Evolutionary conservation across 2,113 vertebrate species (phyloP).

Genomic region (Brachyhypopomus gauderio): DNA sequence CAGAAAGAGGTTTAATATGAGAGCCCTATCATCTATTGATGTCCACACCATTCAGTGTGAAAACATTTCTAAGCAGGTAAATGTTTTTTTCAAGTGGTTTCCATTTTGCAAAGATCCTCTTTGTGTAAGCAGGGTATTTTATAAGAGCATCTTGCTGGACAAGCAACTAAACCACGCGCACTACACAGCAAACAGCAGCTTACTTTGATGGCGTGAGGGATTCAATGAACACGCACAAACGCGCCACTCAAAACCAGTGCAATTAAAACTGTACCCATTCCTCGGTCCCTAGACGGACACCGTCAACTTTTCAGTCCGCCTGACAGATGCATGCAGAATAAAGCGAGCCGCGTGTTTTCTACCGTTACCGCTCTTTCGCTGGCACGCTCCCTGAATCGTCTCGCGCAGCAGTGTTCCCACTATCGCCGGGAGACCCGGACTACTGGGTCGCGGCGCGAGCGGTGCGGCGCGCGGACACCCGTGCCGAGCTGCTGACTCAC

Average conservation of each 20-base stretch:
- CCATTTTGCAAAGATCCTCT: background rate
- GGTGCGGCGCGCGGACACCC: no score
- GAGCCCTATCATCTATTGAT: background rate
- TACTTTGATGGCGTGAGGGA: conserved; percentile 18
- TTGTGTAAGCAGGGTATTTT: conserved; percentile 7
- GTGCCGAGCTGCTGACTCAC: conserved; percentile 27
- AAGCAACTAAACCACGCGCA: background rate
- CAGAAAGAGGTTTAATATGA: no score
- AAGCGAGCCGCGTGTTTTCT: no score
- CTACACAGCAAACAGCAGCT: background rate
- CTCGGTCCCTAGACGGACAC: no score
- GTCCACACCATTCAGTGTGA: background rate
- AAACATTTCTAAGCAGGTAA: background rate
- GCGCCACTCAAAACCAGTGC: background rate
- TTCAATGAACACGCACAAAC: background rate
- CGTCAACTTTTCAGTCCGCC: background rate
- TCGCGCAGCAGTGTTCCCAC: no score
- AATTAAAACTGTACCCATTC: conserved; percentile 3
- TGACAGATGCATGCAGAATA: no score
- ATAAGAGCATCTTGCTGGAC: background rate
- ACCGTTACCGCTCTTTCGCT: no score
- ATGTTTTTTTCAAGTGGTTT: background rate
- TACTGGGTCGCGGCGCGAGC: no score
- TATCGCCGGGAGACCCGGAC: no score
- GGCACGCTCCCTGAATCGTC: no score